Evolutionary conservation across 2,113 vertebrate genomes (phyloP).

Genomic region (Helogale parvula): DNA sequence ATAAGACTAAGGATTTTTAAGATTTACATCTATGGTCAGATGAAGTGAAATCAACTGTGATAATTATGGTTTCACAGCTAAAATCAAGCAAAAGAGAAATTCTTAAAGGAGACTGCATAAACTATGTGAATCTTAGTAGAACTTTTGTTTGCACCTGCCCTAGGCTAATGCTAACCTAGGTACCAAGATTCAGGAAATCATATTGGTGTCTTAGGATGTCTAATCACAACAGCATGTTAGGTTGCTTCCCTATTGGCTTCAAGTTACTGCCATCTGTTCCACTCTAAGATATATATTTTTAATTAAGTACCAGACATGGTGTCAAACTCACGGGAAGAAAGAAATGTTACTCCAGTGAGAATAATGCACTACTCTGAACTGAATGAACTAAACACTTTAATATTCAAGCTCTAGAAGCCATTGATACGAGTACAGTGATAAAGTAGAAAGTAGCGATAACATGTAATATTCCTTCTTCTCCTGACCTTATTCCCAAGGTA

Average conservation of each 20-base stretch:
- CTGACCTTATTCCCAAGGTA: background rate
- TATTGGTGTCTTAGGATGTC: background rate
- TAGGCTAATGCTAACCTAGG: background rate
- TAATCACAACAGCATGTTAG: background rate
- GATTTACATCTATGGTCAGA: background rate
- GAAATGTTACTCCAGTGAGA: background rate
- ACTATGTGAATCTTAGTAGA: background rate
- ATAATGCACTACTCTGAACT: background rate
- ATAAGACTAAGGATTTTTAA: background rate
- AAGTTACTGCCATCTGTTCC: background rate
- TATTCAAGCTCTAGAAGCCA: background rate
- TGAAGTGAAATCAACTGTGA: background rate
- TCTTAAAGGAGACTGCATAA: background rate
- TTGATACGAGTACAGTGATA: background rate
- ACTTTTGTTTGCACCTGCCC: background rate
- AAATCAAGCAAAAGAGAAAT: background rate
- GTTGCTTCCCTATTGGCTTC: background rate
- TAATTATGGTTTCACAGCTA: background rate
- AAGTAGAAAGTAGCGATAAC: background rate
- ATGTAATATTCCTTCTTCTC: background rate
- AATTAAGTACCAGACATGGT: background rate
- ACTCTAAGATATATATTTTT: background rate
- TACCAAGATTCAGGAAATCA: background rate
- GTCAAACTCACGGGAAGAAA: background rate
- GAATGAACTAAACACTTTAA: background rate